A percentile compares a stretch with the other conserved stretches of the same genome.
phyloP scores from a whole-genome alignment of 2,113 vertebrate species.

The Cyanoderma ruficeps region DNA sequence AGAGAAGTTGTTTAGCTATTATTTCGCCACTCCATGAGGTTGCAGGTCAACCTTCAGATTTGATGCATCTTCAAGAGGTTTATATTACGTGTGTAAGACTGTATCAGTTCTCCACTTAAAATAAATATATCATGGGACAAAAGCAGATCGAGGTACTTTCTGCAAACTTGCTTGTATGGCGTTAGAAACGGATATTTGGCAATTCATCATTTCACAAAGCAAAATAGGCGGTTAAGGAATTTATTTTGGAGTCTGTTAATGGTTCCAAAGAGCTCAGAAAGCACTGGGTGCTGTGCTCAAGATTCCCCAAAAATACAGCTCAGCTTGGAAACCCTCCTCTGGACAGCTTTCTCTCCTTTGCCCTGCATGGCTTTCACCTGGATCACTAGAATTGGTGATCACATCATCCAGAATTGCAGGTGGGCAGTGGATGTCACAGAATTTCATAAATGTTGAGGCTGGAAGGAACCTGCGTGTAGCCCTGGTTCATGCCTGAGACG shows the following conservation, averaged over 20 bases:
- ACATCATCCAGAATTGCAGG: rapidly evolving
- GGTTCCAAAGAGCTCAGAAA: neutral
- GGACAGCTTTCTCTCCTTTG: neutral
- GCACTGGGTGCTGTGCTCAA: neutral
- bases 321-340: neutral
- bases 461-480: neutral
- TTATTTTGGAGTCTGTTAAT: neutral
- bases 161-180: neutral
- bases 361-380: neutral
- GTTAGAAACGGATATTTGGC: neutral
- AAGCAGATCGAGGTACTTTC: neutral
- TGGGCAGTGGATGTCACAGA: neutral
- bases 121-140: neutral
- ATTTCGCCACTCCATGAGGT: too few relatives aligned
- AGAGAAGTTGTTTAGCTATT: too few relatives aligned
- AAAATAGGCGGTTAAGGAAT: neutral
- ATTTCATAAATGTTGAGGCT: rapidly evolving
- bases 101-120: neutral
- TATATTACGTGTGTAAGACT: too few relatives aligned
- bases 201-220: neutral
- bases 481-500: too few relatives aligned
- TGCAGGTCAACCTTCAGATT: too few relatives aligned
- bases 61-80: too few relatives aligned
- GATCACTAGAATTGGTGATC: neutral
- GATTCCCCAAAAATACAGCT: neutral